A percentile compares a stretch with the other conserved stretches of the same genome.
These are phyloP conservation scores for Beroe ovata DNA, from an alignment of 37 sponge, comb jelly and placozoan genomes.

Conservation along the genomic window DNA sequence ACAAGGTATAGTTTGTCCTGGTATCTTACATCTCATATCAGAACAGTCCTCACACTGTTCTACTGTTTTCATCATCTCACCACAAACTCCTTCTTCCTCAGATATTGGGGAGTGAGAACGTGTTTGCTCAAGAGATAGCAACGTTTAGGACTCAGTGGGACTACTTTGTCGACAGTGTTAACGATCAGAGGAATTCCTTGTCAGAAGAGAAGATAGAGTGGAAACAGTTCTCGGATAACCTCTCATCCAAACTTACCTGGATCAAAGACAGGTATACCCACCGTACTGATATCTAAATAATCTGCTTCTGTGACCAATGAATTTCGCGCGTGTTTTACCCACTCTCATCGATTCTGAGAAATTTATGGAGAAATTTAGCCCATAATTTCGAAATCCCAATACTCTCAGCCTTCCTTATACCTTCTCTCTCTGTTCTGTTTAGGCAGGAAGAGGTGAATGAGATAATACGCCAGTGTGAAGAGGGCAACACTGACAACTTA, in stretches of 20 bases:
- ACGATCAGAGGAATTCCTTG: slow-evolving; percentile 43
- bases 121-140: slow-evolving; percentile 32
- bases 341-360: too few relatives aligned
- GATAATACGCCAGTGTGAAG: slow-evolving; percentile 23
- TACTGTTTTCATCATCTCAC: neutral
- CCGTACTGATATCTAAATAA: too few relatives aligned
- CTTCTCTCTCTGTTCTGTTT: neutral
- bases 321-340: too few relatives aligned
- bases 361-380: too few relatives aligned
- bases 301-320: too few relatives aligned
- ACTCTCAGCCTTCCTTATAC: too few relatives aligned
- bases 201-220: slow-evolving; percentile 61
- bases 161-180: slow-evolving; percentile 18
- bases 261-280: slow-evolving; percentile 56
- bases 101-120: slow-evolving; percentile 41
- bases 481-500: slow-evolving; percentile 27
- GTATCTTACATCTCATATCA: too few relatives aligned
- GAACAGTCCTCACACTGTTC: too few relatives aligned
- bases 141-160: slow-evolving; percentile 51
- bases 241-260: slow-evolving; percentile 44
- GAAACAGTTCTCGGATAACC: slow-evolving; percentile 51
- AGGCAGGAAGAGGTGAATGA: slow-evolving; percentile 47
- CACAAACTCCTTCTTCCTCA: neutral
- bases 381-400: too few relatives aligned
- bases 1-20: too few relatives aligned